phyloP scores from a whole-genome alignment of 2,113 vertebrate species.

The Solea solea region DNA sequence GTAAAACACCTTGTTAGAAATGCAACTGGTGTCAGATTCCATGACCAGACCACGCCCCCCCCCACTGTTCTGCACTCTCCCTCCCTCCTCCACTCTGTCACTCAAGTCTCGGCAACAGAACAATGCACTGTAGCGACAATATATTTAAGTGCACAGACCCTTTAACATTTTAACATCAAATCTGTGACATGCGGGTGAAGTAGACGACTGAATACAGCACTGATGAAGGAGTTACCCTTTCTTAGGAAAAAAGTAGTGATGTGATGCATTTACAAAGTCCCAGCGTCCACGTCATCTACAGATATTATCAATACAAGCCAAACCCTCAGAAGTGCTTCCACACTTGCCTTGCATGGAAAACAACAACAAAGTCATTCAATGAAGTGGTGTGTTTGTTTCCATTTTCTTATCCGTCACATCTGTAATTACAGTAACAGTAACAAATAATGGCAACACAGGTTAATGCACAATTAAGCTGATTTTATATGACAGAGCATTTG shows the following conservation, averaged over 20 bases:
- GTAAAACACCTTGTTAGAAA: too few relatives aligned
- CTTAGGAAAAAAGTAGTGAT: conserved; percentile 7
- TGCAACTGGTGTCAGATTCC: too few relatives aligned
- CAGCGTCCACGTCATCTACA: not conserved
- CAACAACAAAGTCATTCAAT: not conserved
- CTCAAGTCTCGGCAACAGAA: not conserved
- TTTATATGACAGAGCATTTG: conserved; percentile 39
- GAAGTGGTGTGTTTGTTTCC: conserved; percentile 10
- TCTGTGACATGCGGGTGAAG: too few relatives aligned
- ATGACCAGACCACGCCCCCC: too few relatives aligned
- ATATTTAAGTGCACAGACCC: too few relatives aligned
- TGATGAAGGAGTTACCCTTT: not conserved
- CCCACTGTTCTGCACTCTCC: too few relatives aligned
- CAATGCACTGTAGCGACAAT: too few relatives aligned
- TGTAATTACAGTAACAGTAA: conserved; percentile 21
- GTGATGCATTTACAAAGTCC: not conserved
- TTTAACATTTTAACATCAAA: too few relatives aligned
- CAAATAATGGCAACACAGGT: conserved; percentile 12
- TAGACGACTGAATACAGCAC: conserved; percentile 9
- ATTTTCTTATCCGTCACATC: conserved; percentile 30
- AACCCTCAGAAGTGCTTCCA: not conserved
- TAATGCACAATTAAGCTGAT: conserved; percentile 48
- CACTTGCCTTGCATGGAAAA: not conserved
- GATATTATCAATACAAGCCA: not conserved
- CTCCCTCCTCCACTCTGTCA: too few relatives aligned